Evolutionary conservation across 2,797 vertebrate genomes (phyloP).

Genomic region (Cottoperca gobio): DNA sequence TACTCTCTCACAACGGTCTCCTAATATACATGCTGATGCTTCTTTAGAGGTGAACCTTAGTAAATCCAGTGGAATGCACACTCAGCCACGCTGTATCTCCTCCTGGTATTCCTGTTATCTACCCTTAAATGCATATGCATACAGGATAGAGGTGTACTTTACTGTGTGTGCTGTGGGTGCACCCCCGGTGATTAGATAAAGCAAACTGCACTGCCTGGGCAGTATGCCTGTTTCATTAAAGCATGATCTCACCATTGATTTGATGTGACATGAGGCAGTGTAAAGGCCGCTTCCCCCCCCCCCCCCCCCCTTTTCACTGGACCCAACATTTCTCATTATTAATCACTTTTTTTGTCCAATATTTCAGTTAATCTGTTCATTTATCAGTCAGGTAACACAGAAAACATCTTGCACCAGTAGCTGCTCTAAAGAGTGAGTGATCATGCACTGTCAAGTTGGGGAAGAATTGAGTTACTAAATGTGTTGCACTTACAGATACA

Average conservation of each 20-base stretch:
- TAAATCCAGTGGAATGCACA: neutral
- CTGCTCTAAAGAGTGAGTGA: no score
- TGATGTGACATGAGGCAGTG: neutral
- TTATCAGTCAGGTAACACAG: neutral
- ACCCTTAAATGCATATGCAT: neutral
- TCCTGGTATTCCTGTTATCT: neutral
- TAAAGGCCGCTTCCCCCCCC: neutral
- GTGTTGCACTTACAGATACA: no score
- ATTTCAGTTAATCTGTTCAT: neutral
- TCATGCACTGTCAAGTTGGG: no score
- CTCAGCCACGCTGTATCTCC: neutral
- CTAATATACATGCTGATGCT: neutral
- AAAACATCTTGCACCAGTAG: neutral
- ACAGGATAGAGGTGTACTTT: neutral
- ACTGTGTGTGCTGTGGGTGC: neutral
- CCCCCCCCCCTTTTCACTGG: neutral
- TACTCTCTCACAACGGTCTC: neutral
- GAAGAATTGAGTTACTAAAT: no score
- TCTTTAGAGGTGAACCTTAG: neutral
- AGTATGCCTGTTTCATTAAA: neutral
- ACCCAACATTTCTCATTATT: neutral
- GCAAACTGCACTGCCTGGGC: neutral
- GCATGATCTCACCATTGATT: neutral
- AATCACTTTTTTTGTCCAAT: neutral
- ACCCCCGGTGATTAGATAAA: conserved; percentile 12